phyloP scores from a whole-genome alignment of 1,140 invertebrate species.

The Drosophila guanche region DNA sequence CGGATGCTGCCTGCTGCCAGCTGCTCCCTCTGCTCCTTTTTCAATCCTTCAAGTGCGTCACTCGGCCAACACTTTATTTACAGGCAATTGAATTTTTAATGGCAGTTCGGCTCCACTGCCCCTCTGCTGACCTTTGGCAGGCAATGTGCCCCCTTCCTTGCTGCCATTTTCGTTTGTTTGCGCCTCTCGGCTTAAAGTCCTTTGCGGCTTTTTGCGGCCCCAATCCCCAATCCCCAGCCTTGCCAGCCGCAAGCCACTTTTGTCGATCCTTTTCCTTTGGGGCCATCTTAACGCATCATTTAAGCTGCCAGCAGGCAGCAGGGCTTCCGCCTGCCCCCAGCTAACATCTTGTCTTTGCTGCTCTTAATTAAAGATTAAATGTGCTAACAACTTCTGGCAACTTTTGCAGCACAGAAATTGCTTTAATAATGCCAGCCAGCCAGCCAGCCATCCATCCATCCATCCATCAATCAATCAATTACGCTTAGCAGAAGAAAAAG shows the following conservation, averaged over 20 bases:
- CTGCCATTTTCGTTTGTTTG: neutral
- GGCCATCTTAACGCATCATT: slow-evolving; percentile 76
- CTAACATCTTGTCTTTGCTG: slow-evolving; percentile 41
- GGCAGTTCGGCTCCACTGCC: slow-evolving; percentile 42
- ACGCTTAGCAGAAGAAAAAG: slow-evolving; percentile 57
- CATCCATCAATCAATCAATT: slow-evolving; percentile 78
- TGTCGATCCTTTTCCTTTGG: slow-evolving; percentile 42
- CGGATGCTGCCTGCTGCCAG: slow-evolving; percentile 16
- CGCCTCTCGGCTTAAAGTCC: slow-evolving; percentile 41
- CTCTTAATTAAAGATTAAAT: slow-evolving; percentile 78
- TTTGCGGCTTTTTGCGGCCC: slow-evolving; percentile 26
- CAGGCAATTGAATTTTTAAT: slow-evolving; percentile 82
- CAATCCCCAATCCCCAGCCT: slow-evolving; percentile 4
- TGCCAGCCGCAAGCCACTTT: slow-evolving; percentile 62
- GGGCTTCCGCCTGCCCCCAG: slow-evolving; percentile 5
- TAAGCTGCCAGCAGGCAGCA: slow-evolving; percentile 50
- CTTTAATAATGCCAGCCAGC: slow-evolving; percentile 51
- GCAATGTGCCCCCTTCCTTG: slow-evolving; percentile 4
- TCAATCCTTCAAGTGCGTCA: slow-evolving; percentile 30
- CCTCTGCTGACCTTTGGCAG: slow-evolving; percentile 34
- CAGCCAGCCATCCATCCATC: slow-evolving; percentile 39
- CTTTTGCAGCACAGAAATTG: slow-evolving; percentile 39
- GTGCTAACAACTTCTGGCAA: slow-evolving; percentile 64
- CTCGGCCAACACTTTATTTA: slow-evolving; percentile 62
- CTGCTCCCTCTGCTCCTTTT: neutral